Conservation (phyloP, 2,888 invertebrate genomes). For the Iphiclides podalirius region DNA sequence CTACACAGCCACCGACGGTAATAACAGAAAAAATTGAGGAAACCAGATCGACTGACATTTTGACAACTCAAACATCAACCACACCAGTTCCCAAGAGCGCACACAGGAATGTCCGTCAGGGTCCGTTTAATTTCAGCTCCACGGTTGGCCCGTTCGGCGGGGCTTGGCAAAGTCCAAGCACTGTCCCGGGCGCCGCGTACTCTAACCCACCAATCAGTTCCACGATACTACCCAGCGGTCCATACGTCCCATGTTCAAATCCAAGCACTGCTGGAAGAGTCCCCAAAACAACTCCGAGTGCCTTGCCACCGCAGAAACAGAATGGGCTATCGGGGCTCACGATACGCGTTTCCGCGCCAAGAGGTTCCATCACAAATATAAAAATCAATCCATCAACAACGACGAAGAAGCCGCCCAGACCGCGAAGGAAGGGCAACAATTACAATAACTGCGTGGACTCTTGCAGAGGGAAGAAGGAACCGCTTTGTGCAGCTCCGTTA, state of each 20-base stretch:
- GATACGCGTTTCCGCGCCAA: constrained; percentile 58
- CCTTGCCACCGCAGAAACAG: constrained; percentile 18
- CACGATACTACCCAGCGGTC: constrained; percentile 12
- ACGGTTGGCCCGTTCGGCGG: constrained; percentile 22
- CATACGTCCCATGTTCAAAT: background rate
- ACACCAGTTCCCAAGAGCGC: background rate
- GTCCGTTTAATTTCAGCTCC: constrained; percentile 9
- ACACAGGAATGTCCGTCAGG: background rate
- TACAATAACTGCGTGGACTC: constrained; percentile 58
- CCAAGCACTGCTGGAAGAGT: constrained; percentile 1
- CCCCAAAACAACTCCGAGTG: constrained; percentile 16
- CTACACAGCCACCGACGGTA: background rate
- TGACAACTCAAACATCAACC: constrained; percentile 14
- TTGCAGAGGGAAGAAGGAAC: constrained; percentile 54
- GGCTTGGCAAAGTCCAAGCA: constrained; percentile 22
- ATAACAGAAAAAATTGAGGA: constrained; percentile 14
- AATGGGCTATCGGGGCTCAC: constrained; percentile 36
- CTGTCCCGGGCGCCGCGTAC: constrained; percentile 26
- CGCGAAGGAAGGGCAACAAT: constrained; percentile 49
- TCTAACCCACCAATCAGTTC: constrained; percentile 31
- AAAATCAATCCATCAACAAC: constrained; percentile 48
- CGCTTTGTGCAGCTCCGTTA: constrained; percentile 60
- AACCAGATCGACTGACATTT: background rate
- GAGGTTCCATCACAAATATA: constrained; percentile 58
- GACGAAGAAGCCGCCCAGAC: constrained; percentile 41